Conservation (phyloP, 2,888 invertebrate genomes). For the Ethmia dodecea region DNA sequence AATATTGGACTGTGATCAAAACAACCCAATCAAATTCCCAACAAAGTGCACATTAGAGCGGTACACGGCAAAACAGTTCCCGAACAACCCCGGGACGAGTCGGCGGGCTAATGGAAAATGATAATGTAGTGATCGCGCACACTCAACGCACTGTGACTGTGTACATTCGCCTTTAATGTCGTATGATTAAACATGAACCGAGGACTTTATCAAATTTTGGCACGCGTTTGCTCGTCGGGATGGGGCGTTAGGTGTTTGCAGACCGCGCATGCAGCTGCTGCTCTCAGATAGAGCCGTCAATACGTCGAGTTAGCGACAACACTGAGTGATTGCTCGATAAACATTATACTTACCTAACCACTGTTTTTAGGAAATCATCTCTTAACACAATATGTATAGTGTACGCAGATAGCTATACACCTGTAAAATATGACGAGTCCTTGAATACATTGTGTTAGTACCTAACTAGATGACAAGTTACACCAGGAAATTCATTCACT, state of each 20-base stretch:
- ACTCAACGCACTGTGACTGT: constrained; percentile 35
- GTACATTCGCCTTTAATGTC: constrained; percentile 59
- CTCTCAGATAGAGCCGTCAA: constrained; percentile 67
- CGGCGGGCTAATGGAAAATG: constrained; percentile 57
- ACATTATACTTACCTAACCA: constrained; percentile 27
- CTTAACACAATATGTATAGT: too few species aligned
- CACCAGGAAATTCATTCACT: too few species aligned
- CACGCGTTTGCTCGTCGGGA: constrained; percentile 63
- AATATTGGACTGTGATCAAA: too few species aligned
- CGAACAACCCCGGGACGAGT: constrained; percentile 34
- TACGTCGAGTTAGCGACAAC: constrained; percentile 50
- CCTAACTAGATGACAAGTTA: too few species aligned
- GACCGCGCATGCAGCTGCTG: constrained; percentile 57
- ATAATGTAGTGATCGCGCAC: constrained; percentile 53
- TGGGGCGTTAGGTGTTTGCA: constrained; percentile 62
- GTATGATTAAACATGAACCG: constrained; percentile 71
- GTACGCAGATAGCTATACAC: too few species aligned
- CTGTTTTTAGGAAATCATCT: too few species aligned
- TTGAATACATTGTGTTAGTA: too few species aligned
- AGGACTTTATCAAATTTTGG: constrained; percentile 73
- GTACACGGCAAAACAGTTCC: constrained; percentile 43
- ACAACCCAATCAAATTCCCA: too few species aligned
- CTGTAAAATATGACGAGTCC: too few species aligned
- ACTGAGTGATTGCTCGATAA: constrained; percentile 66
- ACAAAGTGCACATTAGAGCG: too few species aligned